Base-by-base conservation (phyloP, 2,113 vertebrate genomes). In the Cottus gobio region DNA sequence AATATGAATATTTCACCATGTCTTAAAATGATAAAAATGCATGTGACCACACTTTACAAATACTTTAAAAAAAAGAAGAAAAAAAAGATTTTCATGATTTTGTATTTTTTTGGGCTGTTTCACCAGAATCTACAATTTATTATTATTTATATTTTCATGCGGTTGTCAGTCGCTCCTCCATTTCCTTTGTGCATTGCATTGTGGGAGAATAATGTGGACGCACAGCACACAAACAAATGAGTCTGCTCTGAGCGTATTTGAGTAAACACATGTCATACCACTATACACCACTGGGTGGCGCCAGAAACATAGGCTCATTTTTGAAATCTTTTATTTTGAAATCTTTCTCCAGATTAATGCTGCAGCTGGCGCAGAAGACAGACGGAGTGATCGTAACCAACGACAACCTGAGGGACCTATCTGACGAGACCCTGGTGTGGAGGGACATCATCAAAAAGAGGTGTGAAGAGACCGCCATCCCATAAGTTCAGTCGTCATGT, bases 381-480 rank as follows among this genome's bases (percentile, higher is more conserved):
- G 86, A 95, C 0, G 97, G 97, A 2, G 95, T 97, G 62, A 97
- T 98, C 6, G 96, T 98, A 46, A 97, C 96, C 1, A 98, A 98
- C 0, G 97, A 98, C 89, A 96, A 97, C 82, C 94, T 98, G 88
- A 93, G 96, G 84, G 97, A 98, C 85, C 94, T 98, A n/a, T 91
- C 92, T 1, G 95, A 96, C 10, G 96, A 97, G 85, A 95, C 96
- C 0, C 70, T 77, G 15, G 94, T 85, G 2, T 98, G 95, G 95
- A 95, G 90, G 84, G 93, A 95, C 39, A 96, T 98, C 90, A 96
- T 98, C 86, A 97, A 96, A 85, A 96, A 95, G 77, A 96, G 96
- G 97, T 97, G 86, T 56, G 39, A 60, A 26, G 9, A 26, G 15
- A 30, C n/a, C n/a, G n/a, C n/a, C n/a, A n/a, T n/a, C n/a, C n/a